Evolutionary conservation across 2,113 vertebrate genomes (phyloP), one percentile per base, ranked within the genome.

Genomic region (Cryptoleucopteryx plumbea): DNA sequence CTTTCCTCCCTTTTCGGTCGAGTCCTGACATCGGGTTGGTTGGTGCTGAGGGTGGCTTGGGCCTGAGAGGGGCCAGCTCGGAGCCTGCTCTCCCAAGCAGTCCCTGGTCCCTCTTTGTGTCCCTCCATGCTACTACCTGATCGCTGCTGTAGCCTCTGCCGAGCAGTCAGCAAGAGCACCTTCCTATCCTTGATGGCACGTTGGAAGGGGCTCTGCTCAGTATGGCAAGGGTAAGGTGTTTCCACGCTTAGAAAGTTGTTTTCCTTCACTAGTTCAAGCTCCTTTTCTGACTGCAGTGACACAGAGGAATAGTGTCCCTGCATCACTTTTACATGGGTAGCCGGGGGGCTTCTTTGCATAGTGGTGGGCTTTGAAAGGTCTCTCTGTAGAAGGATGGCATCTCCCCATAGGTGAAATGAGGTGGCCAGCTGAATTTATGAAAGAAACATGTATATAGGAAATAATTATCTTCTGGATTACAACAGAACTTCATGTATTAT

Each of bases 171-270:
- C 31, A 65, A 70, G 11, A 79, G 5, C 40, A 79, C 3, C 16
- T 73, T 50, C 16, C 22, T 40, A 1, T 32, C n/a, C 20, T 59
- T 1, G 0, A 20, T 1, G 1, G 15, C 17, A 50, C 0, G 0
- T 10, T 59, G 61, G 14, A 53, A 70, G 31, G 7, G 9, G 59
- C 11, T 73, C 31, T 82, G 48, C 13, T 73, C n/a, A 47, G 7
- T 34, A 40, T 13, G 18, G 25, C 29, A 72, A 42, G 32, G 4
- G 3, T 26, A 70, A 70, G 20, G 5, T 52, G 10, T 62, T 89
- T 59, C 61, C 43, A 82, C 32, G 25, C 18, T 43, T 17, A 61
- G 18, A 47, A 50, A 42, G 26, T 31, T 79, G 11, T 65, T 73
- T 59, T 61, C 23, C 40, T 89, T 55, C 21, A 12, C 27, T 32